Base-by-base conservation (phyloP, 1,140 invertebrate genomes). In the Anastrepha obliqua region DNA sequence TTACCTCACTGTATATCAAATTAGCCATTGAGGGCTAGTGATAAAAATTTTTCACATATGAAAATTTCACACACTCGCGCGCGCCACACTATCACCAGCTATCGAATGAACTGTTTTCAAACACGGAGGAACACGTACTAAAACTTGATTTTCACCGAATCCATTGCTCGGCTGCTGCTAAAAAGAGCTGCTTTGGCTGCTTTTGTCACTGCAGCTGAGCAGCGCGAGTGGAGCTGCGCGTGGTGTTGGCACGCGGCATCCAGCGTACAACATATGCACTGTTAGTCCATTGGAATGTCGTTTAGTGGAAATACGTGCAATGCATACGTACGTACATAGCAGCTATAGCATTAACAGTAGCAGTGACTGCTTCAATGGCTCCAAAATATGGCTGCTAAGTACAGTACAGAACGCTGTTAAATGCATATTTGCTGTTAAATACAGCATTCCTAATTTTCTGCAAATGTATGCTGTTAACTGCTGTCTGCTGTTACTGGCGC, bases 71-170 rank as follows among this genome's bases (percentile, higher is more conserved):
- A 81, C 74, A 81, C 74, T 55, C 74, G 20, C 74, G 74, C 74
- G 74, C 20, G 47, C 17, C 74, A 4, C 74, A 81, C 74, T 81
- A 51, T 81, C 17, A 81, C 9, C 20, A 81, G 74, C 74, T 29
- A 81, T 47, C 74, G 17, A 59, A 86, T 70, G 87, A 91, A 92
- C 91, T 92, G 91, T 92, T 90, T 91, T 90, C 91, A 89, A 90
- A 92, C 90, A 92, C 91, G 91, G 90, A 91, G 91, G 91, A 92
- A 92, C 90, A 92, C 91, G 91, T 92, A 92, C 91, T 92, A 92
- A 92, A 92, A 92, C 91, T 91, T 91, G 91, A 91, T 87, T 92
- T 90, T 47, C 74, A 81, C 74, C 74, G 74, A 81, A 81, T 81
- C 74, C 74, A 81, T 55, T 81, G 74, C 74, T 81, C 74, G 47